phyloP scores from a whole-genome alignment of 1,140 invertebrate species.

The Aphelinus certus region DNA sequence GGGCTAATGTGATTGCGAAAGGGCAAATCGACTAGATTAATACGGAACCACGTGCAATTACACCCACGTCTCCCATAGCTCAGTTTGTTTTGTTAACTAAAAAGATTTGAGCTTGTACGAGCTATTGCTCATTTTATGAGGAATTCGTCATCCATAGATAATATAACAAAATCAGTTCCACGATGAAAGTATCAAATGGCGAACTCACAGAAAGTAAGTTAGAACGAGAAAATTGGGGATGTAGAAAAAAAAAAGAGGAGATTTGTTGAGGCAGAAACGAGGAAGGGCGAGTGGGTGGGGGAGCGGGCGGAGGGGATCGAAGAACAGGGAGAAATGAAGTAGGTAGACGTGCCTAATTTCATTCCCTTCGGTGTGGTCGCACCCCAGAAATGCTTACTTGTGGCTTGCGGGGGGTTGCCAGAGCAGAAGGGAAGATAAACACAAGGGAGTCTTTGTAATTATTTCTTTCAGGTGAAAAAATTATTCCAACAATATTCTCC shows the following conservation, averaged over 20 bases:
- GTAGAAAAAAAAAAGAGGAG: not conserved
- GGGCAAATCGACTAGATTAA: too few relatives aligned
- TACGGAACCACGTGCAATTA: too few relatives aligned
- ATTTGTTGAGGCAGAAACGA: not conserved
- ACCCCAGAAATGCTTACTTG: conserved; percentile 21
- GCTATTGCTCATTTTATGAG: too few relatives aligned
- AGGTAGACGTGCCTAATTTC: conserved; percentile 30
- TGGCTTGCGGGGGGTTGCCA: conserved; percentile 16
- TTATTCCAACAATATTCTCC: not conserved
- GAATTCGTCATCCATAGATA: too few relatives aligned
- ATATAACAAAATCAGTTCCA: too few relatives aligned
- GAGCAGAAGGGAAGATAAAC: conserved; percentile 10
- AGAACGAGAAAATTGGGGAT: not conserved
- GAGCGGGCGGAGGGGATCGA: not conserved
- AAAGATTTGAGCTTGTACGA: too few relatives aligned
- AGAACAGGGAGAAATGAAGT: conserved; percentile 18
- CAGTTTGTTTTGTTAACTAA: too few relatives aligned
- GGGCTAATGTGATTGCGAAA: too few relatives aligned
- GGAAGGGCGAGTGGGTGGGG: not conserved
- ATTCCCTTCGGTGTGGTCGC: conserved; percentile 21
- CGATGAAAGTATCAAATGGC: not conserved
- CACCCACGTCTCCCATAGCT: too few relatives aligned
- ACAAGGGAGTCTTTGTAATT: conserved; percentile 6
- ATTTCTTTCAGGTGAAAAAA: conserved; percentile 28
- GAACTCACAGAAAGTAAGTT: not conserved